Evolutionary conservation across 2,113 vertebrate genomes (phyloP), one percentile per base, ranked within the genome.

Genomic region (Meriones unguiculatus): DNA sequence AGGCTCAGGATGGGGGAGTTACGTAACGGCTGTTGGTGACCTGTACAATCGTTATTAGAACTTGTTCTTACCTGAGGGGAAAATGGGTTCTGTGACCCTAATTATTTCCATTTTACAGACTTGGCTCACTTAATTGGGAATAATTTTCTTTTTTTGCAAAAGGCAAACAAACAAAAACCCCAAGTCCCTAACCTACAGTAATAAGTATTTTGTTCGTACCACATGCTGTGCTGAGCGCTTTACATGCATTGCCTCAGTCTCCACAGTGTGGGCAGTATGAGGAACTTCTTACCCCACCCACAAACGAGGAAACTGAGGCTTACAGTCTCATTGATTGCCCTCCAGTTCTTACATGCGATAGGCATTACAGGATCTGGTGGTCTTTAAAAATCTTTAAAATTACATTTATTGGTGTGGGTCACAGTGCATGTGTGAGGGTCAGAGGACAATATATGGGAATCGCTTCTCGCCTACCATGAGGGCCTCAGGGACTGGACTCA

Each of bases 81-180:
- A 97, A 90, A 84, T 80, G 91, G 86, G 84, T 69, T 92, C 89
- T 54, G 2, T 62, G 75, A 59, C 87, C 80, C 80, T 69, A 67
- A 89, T 88, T 94, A 89, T 91, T 95, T 96, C 54, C 72, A 54
- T 80, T 75, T 96, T 50, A 73, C 78, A 94, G 87, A 65, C 90
- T 80, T 87, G 46, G 46, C 86, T 96, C 78, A 75, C 52, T 73
- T 89, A 75, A 78, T 87, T 46, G 78, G 80, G 67, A 95, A 75
- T 87, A 65, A 13, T 59, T 82, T 41, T 41, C 25, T 30, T 38
- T 15, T 52, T 82, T 62, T 17, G n/a, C 13, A 62, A 84, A 84
- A 64, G 57, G 64, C 41, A 75, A 80, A 70, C 69, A n/a, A 50
- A 52, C 11, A 17, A 64, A 65, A 69, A n/a, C 54, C 7, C 80